Percentiles rank a stretch among this genome's conserved stretches.
Evolutionary conservation across 2,113 vertebrate genomes (phyloP).

Genomic region (Isurus oxyrinchus): DNA sequence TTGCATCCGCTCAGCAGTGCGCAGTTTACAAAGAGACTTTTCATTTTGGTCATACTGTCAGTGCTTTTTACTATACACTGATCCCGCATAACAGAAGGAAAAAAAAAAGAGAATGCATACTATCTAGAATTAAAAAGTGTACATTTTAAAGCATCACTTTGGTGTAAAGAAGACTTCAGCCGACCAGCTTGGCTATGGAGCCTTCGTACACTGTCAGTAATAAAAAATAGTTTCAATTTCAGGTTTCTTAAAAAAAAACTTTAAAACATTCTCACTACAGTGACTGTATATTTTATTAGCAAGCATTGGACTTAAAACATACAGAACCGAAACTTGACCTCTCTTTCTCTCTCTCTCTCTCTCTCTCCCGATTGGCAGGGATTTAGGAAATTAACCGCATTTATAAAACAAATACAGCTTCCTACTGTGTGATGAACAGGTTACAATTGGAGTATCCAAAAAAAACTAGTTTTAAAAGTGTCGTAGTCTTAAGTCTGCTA

Average conservation of each 20-base stretch:
- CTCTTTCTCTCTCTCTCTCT: not conserved
- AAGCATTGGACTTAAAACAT: conserved; percentile 31
- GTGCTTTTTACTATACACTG: conserved; percentile 88
- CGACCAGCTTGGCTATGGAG: not conserved
- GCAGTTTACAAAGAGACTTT: conserved; percentile 65
- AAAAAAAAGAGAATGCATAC: conserved; percentile 71
- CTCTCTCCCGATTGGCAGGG: conserved; percentile 2
- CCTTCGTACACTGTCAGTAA: conserved; percentile 21
- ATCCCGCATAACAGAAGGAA: conserved; percentile 70
- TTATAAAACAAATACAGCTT: conserved; percentile 36
- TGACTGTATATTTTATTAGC: conserved; percentile 11
- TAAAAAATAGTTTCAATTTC: conserved; percentile 10
- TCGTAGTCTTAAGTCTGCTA: conserved; percentile 27
- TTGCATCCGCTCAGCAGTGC: conserved; percentile 98
- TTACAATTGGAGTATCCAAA: conserved; percentile 26
- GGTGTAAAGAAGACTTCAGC: not conserved
- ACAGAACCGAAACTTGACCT: conserved; percentile 26
- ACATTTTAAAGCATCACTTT: conserved; percentile 3
- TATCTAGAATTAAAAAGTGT: conserved; percentile 15
- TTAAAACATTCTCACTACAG: conserved; percentile 33
- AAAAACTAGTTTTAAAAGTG: conserved; percentile 20
- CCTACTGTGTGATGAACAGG: conserved; percentile 26
- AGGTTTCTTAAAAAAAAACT: not conserved
- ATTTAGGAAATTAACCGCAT: conserved; percentile 36
- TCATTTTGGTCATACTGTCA: conserved; percentile 86